These are phyloP conservation scores for Gisinianus flammeolus DNA, from an alignment of 2,888 invertebrate genomes.

Conservation along the genomic window DNA sequence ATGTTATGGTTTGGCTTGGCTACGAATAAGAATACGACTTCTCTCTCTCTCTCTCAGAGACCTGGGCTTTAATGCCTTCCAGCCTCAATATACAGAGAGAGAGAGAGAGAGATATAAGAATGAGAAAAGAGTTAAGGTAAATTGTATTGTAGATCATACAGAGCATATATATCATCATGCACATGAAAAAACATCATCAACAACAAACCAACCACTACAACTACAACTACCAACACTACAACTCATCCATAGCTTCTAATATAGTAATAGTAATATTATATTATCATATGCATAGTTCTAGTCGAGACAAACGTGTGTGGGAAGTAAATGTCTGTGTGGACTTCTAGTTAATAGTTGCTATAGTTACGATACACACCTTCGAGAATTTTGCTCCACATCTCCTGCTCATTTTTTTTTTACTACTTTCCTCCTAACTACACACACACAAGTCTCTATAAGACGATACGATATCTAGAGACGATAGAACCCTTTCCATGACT, in stretches of 20 bases:
- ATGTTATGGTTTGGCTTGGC: too few relatives aligned
- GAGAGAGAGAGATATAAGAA: neutral
- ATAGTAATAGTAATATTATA: neutral
- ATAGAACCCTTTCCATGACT: neutral
- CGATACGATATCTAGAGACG: neutral
- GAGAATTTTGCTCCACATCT: slow-evolving; percentile 30
- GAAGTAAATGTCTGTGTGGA: slow-evolving; percentile 26
- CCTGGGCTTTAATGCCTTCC: slow-evolving; percentile 9
- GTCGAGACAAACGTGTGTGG: slow-evolving; percentile 25
- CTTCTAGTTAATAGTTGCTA: slow-evolving; percentile 21
- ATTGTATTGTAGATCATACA: neutral
- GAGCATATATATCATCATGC: neutral
- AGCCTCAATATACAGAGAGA: neutral
- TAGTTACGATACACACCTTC: slow-evolving; percentile 32
- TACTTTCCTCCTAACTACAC: neutral
- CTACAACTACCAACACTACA: neutral
- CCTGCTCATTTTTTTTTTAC: slow-evolving; percentile 1
- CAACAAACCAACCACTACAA: neutral
- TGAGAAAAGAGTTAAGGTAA: neutral
- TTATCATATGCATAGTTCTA: neutral
- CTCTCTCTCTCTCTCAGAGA: neutral
- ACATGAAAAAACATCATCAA: neutral
- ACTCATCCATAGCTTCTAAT: neutral
- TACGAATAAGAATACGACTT: neutral
- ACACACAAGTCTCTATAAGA: neutral